These are phyloP conservation scores for Amphipyra berbera DNA, from an alignment of 2,888 invertebrate genomes.

Conservation along the genomic window DNA sequence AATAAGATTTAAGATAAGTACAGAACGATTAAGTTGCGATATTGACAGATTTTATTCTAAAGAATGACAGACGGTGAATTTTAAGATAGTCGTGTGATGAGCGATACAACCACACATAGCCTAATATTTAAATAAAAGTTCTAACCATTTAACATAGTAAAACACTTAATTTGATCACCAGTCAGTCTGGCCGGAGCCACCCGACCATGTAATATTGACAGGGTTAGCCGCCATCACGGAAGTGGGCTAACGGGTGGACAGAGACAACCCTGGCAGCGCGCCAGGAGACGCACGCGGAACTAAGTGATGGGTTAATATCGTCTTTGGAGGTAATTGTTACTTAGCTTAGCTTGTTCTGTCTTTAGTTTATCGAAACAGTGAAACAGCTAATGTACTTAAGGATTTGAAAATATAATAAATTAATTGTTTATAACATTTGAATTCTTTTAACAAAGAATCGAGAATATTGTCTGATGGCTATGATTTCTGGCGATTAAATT, in stretches of 20 bases:
- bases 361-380: background rate
- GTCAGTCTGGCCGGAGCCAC: constrained; percentile 1
- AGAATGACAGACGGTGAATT: too few species aligned
- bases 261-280: constrained; percentile 8
- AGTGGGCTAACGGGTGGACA: background rate
- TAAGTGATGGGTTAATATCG: constrained; percentile 17
- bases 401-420: too few species aligned
- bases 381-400: too few species aligned
- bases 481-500: too few species aligned
- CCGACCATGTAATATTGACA: constrained; percentile 17
- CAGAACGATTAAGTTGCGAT: too few species aligned
- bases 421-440: too few species aligned
- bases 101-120: too few species aligned
- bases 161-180: constrained; percentile 11
- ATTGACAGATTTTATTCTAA: too few species aligned
- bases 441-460: too few species aligned
- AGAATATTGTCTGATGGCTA: too few species aligned
- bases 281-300: background rate
- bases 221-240: background rate
- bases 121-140: background rate
- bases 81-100: too few species aligned
- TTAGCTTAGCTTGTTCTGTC: background rate
- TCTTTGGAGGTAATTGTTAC: constrained; percentile 3
- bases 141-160: background rate
- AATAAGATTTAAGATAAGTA: too few species aligned